phyloP scores from a whole-genome alignment of 92 coral and sea anemone species.

The Muricea muricata region DNA sequence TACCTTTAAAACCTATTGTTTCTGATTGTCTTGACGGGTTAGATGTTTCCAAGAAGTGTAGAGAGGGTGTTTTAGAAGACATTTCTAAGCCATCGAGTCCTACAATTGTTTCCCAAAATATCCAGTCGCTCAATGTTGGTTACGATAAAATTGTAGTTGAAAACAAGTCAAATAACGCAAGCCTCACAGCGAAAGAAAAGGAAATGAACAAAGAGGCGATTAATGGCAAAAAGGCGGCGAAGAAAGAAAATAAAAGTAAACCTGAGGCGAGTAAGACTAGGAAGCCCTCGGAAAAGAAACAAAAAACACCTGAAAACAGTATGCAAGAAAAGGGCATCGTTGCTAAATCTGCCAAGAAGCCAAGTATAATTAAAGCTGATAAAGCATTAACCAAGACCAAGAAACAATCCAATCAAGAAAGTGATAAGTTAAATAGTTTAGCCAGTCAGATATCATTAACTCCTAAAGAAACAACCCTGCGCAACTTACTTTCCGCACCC shows the following conservation, averaged over 20 bases:
- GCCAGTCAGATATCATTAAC: not conserved
- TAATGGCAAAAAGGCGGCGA: not conserved
- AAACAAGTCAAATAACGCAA: not conserved
- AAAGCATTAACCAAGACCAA: not conserved
- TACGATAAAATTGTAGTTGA: not conserved
- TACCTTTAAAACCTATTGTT: not conserved
- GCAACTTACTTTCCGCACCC: not conserved
- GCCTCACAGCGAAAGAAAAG: not conserved
- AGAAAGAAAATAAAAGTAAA: constrained; percentile 15
- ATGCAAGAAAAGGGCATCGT: not conserved
- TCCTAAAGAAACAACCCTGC: not conserved
- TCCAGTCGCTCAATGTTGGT: not conserved
- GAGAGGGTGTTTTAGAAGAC: not conserved
- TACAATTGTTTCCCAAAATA: not conserved
- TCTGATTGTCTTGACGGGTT: too few species aligned
- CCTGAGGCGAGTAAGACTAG: constrained; percentile 12
- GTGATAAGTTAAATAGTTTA: too few species aligned
- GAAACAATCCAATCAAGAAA: not conserved
- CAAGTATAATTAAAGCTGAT: not conserved
- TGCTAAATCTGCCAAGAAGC: not conserved
- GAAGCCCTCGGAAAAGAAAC: not conserved
- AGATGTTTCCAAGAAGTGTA: not conserved
- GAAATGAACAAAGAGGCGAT: not conserved
- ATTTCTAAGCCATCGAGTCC: not conserved
- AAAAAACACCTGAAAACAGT: not conserved